Percentiles rank a stretch among this genome's conserved stretches.
Evolutionary conservation across 2,113 vertebrate species (phyloP).

Genomic region (Pterocles burchelli): DNA sequence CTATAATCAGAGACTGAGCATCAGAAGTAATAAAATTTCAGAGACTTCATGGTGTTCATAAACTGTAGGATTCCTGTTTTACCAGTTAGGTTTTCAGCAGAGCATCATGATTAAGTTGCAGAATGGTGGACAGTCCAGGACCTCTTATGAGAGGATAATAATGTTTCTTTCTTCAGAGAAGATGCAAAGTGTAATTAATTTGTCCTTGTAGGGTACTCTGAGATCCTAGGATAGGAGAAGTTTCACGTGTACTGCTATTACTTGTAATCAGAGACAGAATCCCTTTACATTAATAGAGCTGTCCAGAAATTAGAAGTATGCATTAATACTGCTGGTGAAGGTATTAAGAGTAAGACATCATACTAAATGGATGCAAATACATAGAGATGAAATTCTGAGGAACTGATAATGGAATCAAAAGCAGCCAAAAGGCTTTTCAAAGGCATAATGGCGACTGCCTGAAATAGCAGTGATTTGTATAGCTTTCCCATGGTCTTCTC

Average conservation of each 20-base stretch:
- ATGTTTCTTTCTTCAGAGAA: conserved; percentile 1
- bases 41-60: conserved; percentile 4
- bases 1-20: neutral
- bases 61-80: neutral
- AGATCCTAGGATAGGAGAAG: neutral
- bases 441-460: neutral
- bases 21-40: conserved; percentile 42
- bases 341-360: neutral
- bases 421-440: conserved; percentile 19
- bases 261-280: neutral
- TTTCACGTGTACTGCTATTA: neutral
- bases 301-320: neutral
- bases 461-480: neutral
- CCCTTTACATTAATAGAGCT: neutral
- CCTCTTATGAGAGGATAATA: neutral
- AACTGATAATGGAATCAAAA: neutral
- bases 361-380: neutral
- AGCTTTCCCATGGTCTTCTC: neutral
- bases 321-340: neutral
- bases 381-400: neutral
- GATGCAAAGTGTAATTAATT: neutral
- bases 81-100: neutral
- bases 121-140: neutral
- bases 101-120: conserved; percentile 22
- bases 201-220: neutral